Conservation (phyloP, 2,888 invertebrate genomes). For the Alcis repandata region DNA sequence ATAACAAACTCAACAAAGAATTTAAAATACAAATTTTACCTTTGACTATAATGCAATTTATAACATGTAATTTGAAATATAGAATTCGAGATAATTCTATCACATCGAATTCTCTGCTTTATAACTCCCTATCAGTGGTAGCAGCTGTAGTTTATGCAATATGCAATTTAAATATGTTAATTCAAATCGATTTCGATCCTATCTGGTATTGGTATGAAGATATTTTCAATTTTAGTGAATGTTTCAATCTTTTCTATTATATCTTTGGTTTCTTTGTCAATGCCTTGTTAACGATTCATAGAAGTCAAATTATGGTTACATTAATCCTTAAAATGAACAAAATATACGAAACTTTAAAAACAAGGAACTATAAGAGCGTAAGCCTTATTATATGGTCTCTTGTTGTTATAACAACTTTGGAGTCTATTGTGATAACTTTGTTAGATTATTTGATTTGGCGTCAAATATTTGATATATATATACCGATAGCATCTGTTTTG, state of each 20-base stretch:
- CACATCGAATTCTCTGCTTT: constrained; percentile 3
- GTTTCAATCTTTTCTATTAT: not conserved
- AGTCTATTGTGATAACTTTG: not conserved
- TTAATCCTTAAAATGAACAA: constrained; percentile 12
- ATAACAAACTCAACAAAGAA: constrained; percentile 10
- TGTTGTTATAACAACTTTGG: not conserved
- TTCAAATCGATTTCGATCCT: not conserved
- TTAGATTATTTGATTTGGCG: not conserved
- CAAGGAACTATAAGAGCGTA: not conserved
- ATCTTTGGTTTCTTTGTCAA: not conserved
- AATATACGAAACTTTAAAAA: not conserved
- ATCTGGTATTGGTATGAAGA: not conserved
- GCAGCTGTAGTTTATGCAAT: not conserved
- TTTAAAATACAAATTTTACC: constrained; percentile 12
- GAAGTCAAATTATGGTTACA: constrained; percentile 4
- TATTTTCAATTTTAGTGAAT: not conserved
- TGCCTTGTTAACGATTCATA: not conserved
- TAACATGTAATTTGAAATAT: constrained; percentile 10
- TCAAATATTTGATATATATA: not conserved
- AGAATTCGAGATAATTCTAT: not conserved
- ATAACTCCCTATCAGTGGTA: not conserved
- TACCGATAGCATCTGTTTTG: not conserved
- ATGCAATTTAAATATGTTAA: not conserved
- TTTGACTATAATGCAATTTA: not conserved
- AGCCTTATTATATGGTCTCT: not conserved